phyloP scores from a whole-genome alignment of 2,113 vertebrate genomes.

The Procavia capensis region DNA sequence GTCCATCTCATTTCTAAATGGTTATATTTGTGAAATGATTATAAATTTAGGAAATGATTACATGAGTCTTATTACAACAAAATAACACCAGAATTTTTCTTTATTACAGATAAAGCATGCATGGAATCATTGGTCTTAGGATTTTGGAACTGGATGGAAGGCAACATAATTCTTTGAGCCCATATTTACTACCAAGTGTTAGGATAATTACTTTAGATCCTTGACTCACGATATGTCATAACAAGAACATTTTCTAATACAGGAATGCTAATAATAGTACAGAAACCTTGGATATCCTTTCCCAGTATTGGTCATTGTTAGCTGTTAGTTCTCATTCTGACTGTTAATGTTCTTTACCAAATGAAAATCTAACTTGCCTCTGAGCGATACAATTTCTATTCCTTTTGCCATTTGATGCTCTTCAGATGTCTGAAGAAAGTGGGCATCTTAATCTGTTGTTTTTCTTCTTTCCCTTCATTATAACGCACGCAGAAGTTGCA shows the following conservation, averaged over 20 bases:
- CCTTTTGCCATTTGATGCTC: not conserved
- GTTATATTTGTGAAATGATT: not conserved
- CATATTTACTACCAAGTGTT: not conserved
- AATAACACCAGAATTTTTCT: not conserved
- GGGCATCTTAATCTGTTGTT: not conserved
- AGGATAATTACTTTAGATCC: not conserved
- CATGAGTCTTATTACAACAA: not conserved
- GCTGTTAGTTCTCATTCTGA: not conserved
- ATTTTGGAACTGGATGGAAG: slow-evolving; percentile 25
- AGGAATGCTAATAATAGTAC: not conserved
- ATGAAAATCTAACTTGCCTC: not conserved
- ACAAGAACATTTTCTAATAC: not conserved
- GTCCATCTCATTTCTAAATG: not conserved
- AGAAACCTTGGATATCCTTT: not conserved
- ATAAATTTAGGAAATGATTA: not conserved
- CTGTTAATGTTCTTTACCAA: not conserved
- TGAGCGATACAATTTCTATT: not conserved
- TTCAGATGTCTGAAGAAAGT: slow-evolving; percentile 19
- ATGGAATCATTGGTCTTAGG: not conserved
- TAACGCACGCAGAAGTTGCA: not conserved
- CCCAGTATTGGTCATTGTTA: not conserved
- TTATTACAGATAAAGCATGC: not conserved
- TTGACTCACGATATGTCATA: not conserved
- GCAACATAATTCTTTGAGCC: not conserved
- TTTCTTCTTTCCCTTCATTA: slow-evolving; percentile 28